Base-by-base conservation (phyloP, 1,140 invertebrate species). In the Nebria ingens region DNA sequence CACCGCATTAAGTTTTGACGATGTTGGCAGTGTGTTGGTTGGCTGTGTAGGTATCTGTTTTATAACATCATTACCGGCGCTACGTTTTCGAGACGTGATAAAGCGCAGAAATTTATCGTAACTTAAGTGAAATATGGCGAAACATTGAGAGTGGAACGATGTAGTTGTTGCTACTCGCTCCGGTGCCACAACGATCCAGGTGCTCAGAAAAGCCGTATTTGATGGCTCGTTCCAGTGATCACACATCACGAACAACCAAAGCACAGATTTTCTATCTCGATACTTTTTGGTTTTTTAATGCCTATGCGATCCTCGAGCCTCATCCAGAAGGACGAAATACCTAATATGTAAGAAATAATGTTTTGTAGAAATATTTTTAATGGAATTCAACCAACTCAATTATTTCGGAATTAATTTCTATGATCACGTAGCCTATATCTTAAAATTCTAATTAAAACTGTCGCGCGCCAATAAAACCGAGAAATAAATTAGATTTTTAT, bases 401-500 rank as follows among this genome's bases (percentile, higher is more conserved):
- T 45, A 45, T 45, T 45, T 45, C 17, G 40, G 40, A 45, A 45
- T 45, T 45, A 45, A 45, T 45, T 45, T 45, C 40, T 12, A 45
- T 45, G 40, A 45, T 45, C 40, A 17, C 40, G 9, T 17, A 4
- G 9, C 3, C 40, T 17, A 45, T n/a, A 17, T 45, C 40, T 45
- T 45, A 45, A 45, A 45, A 45, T 45, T 45, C 9, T 45, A 45
- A 45, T 45, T 45, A 45, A 45, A 45, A 45, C 17, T 45, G 40
- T 45, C 40, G 3, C 40, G 40, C 40, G 3, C 17, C 40, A 45
- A 45, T 45, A 17, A 45, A 12, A 45, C 40, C 9, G 17, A 45
- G n/a, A 45, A 45, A 17, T 17, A 45, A 45, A 45, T 45, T 45
- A 45, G 9, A 12, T 45, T 45, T 45, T 45, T 6, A 11, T 9